phyloP scores from a whole-genome alignment of 2,113 vertebrate genomes.

The Cyprinus carpio region DNA sequence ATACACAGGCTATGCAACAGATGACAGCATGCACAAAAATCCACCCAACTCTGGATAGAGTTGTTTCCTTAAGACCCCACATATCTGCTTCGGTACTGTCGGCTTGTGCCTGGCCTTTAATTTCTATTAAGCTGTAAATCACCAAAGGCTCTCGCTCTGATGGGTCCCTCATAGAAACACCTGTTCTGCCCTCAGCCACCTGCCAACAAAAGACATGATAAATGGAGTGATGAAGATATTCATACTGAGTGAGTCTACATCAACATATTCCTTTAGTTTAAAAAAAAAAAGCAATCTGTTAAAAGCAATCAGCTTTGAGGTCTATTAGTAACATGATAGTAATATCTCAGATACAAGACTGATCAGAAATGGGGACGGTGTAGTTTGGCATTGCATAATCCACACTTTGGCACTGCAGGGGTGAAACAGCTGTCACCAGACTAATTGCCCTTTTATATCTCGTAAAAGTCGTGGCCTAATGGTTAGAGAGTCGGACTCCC shows the following conservation, averaged over 20 bases:
- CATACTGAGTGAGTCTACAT: neutral
- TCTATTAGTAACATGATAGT: neutral
- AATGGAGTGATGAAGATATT: neutral
- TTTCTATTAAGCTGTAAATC: constrained; percentile 4
- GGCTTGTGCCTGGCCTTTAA: neutral
- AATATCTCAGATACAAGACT: neutral
- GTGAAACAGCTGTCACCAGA: neutral
- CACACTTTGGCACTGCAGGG: constrained; percentile 14
- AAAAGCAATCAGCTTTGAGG: neutral
- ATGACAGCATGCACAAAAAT: neutral
- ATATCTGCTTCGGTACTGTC: neutral
- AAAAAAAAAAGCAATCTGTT: neutral
- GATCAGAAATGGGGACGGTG: neutral
- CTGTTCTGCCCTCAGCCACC: constrained; percentile 3
- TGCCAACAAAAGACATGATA: neutral
- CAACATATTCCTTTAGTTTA: neutral
- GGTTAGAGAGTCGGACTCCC: too few species aligned
- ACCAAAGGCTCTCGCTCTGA: neutral
- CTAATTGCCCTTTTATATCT: neutral
- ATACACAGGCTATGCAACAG: neutral
- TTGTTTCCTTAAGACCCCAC: neutral
- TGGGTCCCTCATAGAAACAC: constrained; percentile 1
- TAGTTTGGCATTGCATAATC: neutral
- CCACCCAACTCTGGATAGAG: neutral
- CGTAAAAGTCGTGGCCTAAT: too few species aligned